phyloP scores from a whole-genome alignment of 2,797 vertebrate genomes.

The Nasua narica region DNA sequence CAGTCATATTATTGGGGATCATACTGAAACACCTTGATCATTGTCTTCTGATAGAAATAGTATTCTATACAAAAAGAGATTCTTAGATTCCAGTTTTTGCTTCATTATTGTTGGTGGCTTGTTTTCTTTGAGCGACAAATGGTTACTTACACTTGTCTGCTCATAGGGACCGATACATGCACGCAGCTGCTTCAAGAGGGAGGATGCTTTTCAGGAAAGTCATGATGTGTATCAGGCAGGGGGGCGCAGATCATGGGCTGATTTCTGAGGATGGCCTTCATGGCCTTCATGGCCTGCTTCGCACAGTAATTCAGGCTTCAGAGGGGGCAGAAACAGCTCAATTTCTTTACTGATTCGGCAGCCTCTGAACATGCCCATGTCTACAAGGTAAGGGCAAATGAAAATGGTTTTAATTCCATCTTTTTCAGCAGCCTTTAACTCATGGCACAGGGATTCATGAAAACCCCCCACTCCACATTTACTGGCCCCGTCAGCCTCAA shows the following conservation, averaged over 20 bases:
- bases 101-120: constrained; percentile 99
- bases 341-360: constrained; percentile 99
- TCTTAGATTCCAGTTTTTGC: constrained; percentile 96
- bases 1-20: constrained; percentile 87
- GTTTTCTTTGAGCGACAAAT: constrained; percentile 97
- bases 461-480: constrained; percentile 99
- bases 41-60: constrained; percentile 64
- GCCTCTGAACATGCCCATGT: constrained; percentile 98
- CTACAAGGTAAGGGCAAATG: constrained; percentile 98
- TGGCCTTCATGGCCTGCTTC: constrained; percentile 97
- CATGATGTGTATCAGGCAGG: constrained; percentile 96
- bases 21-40: constrained; percentile 73
- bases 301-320: constrained; percentile 98
- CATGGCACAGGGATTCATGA: constrained; percentile 98
- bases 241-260: constrained; percentile 99
- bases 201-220: constrained; percentile 99
- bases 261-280: constrained; percentile 98
- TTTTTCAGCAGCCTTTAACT: constrained; percentile 97
- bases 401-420: constrained; percentile 98
- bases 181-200: constrained; percentile 97
- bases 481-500: constrained; percentile 99
- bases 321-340: constrained; percentile 95
- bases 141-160: constrained; percentile 99
- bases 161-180: constrained; percentile 98
- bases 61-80: constrained; percentile 78